Evolutionary conservation across 2,888 invertebrate species (phyloP).

Genomic region (Brenthis daphne): DNA sequence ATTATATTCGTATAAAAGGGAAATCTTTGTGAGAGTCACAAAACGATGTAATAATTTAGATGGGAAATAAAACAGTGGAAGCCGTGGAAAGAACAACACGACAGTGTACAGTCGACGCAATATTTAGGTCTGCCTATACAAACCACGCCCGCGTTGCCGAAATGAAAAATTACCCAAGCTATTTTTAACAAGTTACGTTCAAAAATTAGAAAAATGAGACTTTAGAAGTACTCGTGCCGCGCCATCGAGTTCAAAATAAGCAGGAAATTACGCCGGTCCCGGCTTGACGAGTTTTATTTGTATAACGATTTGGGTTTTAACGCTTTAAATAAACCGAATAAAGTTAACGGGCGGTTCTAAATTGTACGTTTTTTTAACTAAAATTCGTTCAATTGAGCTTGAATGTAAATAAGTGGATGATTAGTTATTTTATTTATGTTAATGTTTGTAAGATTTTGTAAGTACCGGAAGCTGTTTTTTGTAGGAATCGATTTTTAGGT

Average conservation of each 20-base stretch:
- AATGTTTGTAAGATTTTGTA: no score
- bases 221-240: slow-evolving; percentile 78
- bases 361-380: slow-evolving; percentile 34
- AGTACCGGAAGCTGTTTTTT: no score
- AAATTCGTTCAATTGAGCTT: slow-evolving; percentile 23
- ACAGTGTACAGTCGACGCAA: slow-evolving; percentile 71
- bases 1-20: slow-evolving; percentile 57
- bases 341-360: slow-evolving; percentile 56
- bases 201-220: slow-evolving; percentile 80
- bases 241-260: slow-evolving; percentile 81
- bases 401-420: slow-evolving; percentile 14
- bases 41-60: slow-evolving; percentile 63
- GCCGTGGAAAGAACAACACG: slow-evolving; percentile 66
- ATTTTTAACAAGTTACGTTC: slow-evolving; percentile 81
- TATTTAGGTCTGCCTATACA: slow-evolving; percentile 79
- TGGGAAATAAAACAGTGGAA: slow-evolving; percentile 61
- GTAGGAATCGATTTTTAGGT: no score
- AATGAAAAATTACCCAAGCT: slow-evolving; percentile 80
- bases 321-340: slow-evolving; percentile 76
- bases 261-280: slow-evolving; percentile 77
- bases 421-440: no score
- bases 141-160: slow-evolving; percentile 77
- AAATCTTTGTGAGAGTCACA: slow-evolving; percentile 65
- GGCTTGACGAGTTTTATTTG: slow-evolving; percentile 72
- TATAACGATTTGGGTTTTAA: slow-evolving; percentile 75